Conservation (phyloP, 2,888 invertebrate genomes). For the Pterostichus niger region DNA sequence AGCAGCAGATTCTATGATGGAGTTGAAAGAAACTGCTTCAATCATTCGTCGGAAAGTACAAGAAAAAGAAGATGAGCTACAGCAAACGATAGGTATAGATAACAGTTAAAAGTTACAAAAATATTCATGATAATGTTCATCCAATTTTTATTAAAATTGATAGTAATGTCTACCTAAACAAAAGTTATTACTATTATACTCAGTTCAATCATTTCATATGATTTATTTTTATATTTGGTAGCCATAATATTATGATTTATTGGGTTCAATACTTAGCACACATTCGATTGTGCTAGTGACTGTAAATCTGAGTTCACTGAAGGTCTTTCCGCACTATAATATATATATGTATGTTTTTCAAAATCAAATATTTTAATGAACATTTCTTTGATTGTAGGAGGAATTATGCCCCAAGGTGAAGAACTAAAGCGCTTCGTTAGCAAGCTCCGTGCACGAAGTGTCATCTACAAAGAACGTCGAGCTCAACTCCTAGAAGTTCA, state of each 20-base stretch:
- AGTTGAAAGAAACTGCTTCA: constrained; percentile 82
- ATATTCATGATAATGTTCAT: background rate
- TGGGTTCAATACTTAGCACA: too few species aligned
- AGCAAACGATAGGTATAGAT: constrained; percentile 47
- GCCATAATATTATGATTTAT: too few species aligned
- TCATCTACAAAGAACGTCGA: constrained; percentile 89
- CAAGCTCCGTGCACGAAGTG: constrained; percentile 88
- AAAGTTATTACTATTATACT: too few species aligned
- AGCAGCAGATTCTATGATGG: constrained; percentile 85
- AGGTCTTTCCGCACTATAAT: too few species aligned
- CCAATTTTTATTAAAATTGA: background rate
- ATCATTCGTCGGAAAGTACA: constrained; percentile 82
- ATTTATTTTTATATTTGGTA: background rate
- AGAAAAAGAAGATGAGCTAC: constrained; percentile 79
- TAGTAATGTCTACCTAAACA: too few species aligned
- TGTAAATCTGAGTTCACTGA: too few species aligned
- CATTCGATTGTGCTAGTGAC: too few species aligned
- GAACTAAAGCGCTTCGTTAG: constrained; percentile 92
- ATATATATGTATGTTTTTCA: too few species aligned
- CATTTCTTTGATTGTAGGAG: constrained; percentile 77
- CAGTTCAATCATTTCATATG: background rate
- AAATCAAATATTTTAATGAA: background rate
- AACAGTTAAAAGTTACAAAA: too few species aligned
- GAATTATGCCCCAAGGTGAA: constrained; percentile 87
- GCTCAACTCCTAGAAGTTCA: constrained; percentile 86